Base-by-base conservation (phyloP, 2,797 vertebrate genomes). In the Liparis tanakae region DNA sequence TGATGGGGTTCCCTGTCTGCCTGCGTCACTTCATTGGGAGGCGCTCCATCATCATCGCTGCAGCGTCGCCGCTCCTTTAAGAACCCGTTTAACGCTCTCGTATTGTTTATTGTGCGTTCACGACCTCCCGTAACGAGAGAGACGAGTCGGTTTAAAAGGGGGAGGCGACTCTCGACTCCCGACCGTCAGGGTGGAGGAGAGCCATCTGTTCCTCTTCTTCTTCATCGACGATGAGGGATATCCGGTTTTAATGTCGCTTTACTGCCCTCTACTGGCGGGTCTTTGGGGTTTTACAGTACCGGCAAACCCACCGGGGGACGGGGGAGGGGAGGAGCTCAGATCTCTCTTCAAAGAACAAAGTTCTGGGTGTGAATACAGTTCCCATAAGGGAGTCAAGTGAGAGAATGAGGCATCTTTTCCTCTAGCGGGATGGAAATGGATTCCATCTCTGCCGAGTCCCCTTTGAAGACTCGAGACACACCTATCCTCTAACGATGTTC, bases 351-450 rank as follows among this genome's bases (percentile, higher is more conserved):
- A 37, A 65, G 18, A 67, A 25, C 5, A 50, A 51, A 54, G 17
- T 13, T 67, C 18, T 62, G 63, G 63, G 17, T 34, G 37, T 20
- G 13, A 46, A 58, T 25, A 22, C 6, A 12, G 60, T 55, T 72
- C 20, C 56, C 41, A 39, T 2, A n/a, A 41, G 33, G 25, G 48
- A 33, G 20, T 74, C n/a, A 56, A 64, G 61, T 65, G 66, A 56
- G 67, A 68, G 22, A 51, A 67, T 0, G 3, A 10, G 36, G 51
- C 50, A 36, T 77, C 22, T n/a, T 74, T 71, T 72, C 7, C 18
- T 67, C 20, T 56, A 72, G 62, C 51, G 39, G 34, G 41, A 66
- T 69, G 72, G 80, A 85, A 89, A 85, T 43, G 67, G 39, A 54
- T 62, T 70, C n/a, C 14, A 10, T 79, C 65, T 79, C 44, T 74